Evolutionary conservation across 2,797 vertebrate genomes (phyloP).

Genomic region (Malurus leucopterus): DNA sequence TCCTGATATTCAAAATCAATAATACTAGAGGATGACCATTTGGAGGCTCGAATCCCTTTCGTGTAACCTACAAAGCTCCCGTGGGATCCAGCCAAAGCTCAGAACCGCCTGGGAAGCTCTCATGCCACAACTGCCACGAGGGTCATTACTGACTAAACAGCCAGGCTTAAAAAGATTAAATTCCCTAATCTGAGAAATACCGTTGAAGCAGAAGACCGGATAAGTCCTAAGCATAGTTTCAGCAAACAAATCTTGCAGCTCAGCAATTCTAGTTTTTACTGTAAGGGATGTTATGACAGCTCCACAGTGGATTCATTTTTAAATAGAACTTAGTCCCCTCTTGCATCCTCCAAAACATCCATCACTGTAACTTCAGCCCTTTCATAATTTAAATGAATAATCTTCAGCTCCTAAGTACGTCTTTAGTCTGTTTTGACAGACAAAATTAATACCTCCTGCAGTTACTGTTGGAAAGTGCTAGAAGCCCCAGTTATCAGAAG

Average conservation of each 20-base stretch:
- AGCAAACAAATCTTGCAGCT: slow-evolving; percentile 31
- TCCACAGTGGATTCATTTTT: slow-evolving; percentile 37
- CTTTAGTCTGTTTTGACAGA: slow-evolving; percentile 45
- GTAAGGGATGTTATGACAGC: slow-evolving; percentile 25
- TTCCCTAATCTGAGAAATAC: slow-evolving; percentile 2
- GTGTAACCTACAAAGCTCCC: neutral
- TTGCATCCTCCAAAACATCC: slow-evolving; percentile 32
- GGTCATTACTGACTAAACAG: neutral
- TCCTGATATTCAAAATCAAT: neutral
- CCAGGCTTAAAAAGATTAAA: neutral
- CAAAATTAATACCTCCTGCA: slow-evolving; percentile 34
- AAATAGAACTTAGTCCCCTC: slow-evolving; percentile 40
- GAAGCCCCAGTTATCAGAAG: neutral
- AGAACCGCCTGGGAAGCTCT: neutral
- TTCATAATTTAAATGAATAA: slow-evolving; percentile 52
- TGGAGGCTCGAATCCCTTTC: neutral
- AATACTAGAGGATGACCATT: neutral
- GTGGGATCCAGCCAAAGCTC: neutral
- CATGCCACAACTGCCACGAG: neutral
- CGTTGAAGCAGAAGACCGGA: neutral
- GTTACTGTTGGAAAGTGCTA: neutral
- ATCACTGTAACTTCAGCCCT: slow-evolving; percentile 48
- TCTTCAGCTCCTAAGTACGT: slow-evolving; percentile 21
- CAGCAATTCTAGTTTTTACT: slow-evolving; percentile 29
- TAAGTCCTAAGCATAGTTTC: slow-evolving; percentile 1